Base-by-base conservation (phyloP, 2,888 invertebrate genomes). In the Sinodicranocentrus sp. region DNA sequence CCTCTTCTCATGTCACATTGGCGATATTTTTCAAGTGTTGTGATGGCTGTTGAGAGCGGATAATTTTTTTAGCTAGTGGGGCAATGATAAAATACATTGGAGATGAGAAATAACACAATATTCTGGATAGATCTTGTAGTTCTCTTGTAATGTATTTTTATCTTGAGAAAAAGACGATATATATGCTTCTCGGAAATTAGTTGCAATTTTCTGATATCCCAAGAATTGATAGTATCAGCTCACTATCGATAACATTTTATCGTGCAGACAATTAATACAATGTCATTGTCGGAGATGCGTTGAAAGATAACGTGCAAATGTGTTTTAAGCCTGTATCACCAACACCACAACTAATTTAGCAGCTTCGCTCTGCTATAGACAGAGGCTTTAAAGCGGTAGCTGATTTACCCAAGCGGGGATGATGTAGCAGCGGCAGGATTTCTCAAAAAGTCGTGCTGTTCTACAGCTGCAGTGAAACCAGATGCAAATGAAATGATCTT, bases 281-380 rank as follows among this genome's bases (percentile, higher is more conserved):
- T 21, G 13, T 25, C 21, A 21, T 25, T 57, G 57, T 76, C 63
- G 59, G 52, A 77, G 72, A 84, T 78, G 21, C 43, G 28, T 67
- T 73, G 63, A 23, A 59, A 77, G 68, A 77, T 77, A 70, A 77
- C 76, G 67, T 57, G 57, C 52, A 63, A 77, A 57, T 77, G 54
- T 77, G 57, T 77, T 54, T 39, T 26, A 76, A 59, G 17, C 63
- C 65, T n/a, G n/a, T n/a, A 54, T 65, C 75, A 65, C 44, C 52
- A 61, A 54, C 39, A 76, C 76, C 65, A 52, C 63, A 33, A 10
- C 33, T 33, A 33, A 33, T 33, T 33, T 33, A 33, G 33, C 33
- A 33, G 33, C 33, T n/a, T n/a, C n/a, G n/a, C n/a, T n/a, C n/a
- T n/a, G n/a, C n/a, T n/a, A n/a, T n/a, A n/a, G n/a, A n/a, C n/a